phyloP scores from a whole-genome alignment of 2,888 invertebrate species.

The Lysandra coridon region DNA sequence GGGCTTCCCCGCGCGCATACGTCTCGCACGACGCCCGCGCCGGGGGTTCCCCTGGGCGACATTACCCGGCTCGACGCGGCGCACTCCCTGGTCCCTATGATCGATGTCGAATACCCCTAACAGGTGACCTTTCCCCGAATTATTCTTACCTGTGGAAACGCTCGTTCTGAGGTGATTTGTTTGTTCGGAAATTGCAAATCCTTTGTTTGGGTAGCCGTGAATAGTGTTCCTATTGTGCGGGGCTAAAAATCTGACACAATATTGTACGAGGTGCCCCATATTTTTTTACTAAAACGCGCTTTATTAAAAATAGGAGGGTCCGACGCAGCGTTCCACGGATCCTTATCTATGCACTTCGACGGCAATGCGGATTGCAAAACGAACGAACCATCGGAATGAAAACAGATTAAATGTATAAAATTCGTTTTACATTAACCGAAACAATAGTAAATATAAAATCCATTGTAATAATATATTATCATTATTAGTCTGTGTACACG shows the following conservation, averaged over 20 bases:
- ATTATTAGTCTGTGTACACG: slow-evolving; percentile 28
- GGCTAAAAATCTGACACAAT: slow-evolving; percentile 48
- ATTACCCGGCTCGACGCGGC: slow-evolving; percentile 72
- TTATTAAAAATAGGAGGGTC: neutral
- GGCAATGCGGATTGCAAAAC: neutral
- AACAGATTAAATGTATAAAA: slow-evolving; percentile 18
- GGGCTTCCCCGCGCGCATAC: slow-evolving; percentile 62
- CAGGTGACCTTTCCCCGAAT: slow-evolving; percentile 79
- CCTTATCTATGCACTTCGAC: neutral
- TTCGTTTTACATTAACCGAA: neutral
- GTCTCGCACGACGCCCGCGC: slow-evolving; percentile 61
- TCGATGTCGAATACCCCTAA: slow-evolving; percentile 78
- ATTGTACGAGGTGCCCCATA: slow-evolving; percentile 31
- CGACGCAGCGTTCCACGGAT: neutral
- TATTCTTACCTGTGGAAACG: slow-evolving; percentile 77
- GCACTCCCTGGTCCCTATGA: slow-evolving; percentile 78
- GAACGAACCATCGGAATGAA: neutral
- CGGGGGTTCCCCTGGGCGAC: slow-evolving; percentile 68
- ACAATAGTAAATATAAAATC: slow-evolving; percentile 22
- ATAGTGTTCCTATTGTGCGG: slow-evolving; percentile 51
- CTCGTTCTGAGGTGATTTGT: slow-evolving; percentile 78
- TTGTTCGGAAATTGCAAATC: slow-evolving; percentile 66
- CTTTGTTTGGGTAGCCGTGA: slow-evolving; percentile 54
- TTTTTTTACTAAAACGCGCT: slow-evolving; percentile 17
- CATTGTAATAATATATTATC: slow-evolving; percentile 22